A percentile compares a stretch with the other conserved stretches of the same genome.
Conservation (phyloP, 2,113 vertebrate species). For the Galeopterus variegatus region DNA sequence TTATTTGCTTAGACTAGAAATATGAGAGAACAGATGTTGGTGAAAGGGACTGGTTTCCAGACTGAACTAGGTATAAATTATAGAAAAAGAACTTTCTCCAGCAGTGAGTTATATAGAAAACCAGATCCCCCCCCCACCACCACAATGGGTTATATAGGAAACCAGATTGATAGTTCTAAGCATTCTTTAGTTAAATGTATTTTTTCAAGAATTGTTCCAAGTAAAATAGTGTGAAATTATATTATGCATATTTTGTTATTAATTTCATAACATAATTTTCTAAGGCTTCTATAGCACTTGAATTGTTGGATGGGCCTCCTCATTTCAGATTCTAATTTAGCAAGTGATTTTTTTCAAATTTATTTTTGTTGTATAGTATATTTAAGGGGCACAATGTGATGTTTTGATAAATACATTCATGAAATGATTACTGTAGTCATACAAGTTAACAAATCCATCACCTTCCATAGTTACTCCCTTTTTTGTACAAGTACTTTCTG, state of each 20-base stretch:
- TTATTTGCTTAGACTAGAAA: background rate
- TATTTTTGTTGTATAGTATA: background rate
- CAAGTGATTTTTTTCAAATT: background rate
- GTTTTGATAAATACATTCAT: background rate
- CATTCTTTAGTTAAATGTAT: background rate
- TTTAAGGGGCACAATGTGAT: background rate
- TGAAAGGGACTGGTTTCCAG: background rate
- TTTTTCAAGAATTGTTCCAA: slow-evolving; percentile 2
- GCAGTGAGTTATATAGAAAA: background rate
- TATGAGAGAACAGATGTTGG: background rate
- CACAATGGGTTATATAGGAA: background rate
- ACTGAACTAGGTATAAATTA: background rate
- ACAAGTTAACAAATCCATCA: background rate
- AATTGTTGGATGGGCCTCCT: background rate
- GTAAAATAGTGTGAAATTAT: background rate
- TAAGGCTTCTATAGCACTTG: background rate
- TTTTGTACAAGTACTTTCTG: background rate
- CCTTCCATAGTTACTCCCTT: background rate
- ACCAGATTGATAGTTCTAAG: background rate
- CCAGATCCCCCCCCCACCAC: background rate
- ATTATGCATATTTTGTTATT: background rate
- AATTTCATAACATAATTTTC: background rate
- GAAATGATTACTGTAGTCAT: background rate
- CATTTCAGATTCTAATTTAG: slow-evolving; percentile 25
- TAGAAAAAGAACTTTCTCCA: background rate